Percentiles rank a stretch among this genome's conserved stretches.
Conservation (phyloP, 2,113 vertebrate genomes). For the Baryphthengus martii region DNA sequence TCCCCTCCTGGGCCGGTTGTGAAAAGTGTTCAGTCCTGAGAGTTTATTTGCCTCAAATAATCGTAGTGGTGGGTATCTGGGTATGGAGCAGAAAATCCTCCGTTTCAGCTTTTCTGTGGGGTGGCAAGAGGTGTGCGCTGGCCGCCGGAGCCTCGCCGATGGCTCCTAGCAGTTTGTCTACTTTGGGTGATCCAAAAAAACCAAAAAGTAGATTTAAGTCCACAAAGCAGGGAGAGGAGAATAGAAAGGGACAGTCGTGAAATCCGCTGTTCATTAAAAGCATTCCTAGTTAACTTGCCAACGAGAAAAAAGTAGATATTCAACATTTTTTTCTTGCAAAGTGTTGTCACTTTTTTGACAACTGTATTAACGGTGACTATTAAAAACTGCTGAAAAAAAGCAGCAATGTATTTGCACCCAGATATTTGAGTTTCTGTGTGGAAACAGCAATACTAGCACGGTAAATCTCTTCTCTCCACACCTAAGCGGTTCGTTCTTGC, state of each 20-base stretch:
- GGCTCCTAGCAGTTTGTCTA: background rate
- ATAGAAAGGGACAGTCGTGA: background rate
- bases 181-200: rapidly evolving
- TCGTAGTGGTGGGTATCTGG: rapidly evolving
- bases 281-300: background rate
- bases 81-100: background rate
- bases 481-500: background rate
- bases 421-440: background rate
- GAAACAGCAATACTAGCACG: background rate
- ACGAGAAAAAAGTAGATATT: background rate
- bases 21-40: background rate
- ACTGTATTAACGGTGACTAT: background rate
- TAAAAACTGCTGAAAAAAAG: background rate
- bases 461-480: background rate
- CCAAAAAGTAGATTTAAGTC: background rate
- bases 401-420: background rate
- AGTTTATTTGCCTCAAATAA: background rate
- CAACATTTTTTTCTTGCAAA: background rate
- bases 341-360: background rate
- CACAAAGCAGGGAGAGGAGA: background rate
- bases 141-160: background rate
- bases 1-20: background rate
- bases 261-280: background rate
- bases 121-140: background rate
- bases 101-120: background rate